Evolutionary conservation across 2,797 vertebrate species (phyloP).

Genomic region (Oryzias dopingdopingensis): DNA sequence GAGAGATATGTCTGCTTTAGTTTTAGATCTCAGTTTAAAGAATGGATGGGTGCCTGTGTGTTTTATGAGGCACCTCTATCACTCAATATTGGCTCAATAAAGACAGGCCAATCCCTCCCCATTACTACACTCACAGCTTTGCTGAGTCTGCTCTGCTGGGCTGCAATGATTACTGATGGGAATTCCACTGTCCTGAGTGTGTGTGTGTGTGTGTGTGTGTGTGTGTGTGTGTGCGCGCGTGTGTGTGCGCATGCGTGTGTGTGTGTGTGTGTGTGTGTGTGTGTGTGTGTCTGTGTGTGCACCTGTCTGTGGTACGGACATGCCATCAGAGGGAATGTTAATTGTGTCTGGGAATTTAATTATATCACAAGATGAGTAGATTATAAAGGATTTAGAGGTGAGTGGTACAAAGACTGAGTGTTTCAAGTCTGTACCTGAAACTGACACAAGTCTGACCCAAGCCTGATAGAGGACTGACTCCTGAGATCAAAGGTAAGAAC

Average conservation of each 20-base stretch:
- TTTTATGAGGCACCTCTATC: constrained; percentile 58
- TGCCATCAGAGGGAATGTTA: constrained; percentile 37
- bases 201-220: constrained; percentile 6
- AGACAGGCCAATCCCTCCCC: constrained; percentile 67
- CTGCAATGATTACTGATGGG: constrained; percentile 71
- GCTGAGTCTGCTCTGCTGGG: constrained; percentile 70
- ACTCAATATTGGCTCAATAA: constrained; percentile 66
- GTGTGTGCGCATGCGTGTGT: constrained; percentile 1
- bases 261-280: constrained; percentile 12
- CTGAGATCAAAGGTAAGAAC: too few relatives aligned
- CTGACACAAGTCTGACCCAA: constrained; percentile 24
- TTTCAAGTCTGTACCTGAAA: constrained; percentile 22
- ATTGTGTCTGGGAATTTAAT: constrained; percentile 53
- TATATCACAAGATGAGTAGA: constrained; percentile 38
- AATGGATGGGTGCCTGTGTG: constrained; percentile 43
- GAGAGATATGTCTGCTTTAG: constrained; percentile 28
- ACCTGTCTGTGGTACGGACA: neutral
- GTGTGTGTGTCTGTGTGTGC: constrained; percentile 13
- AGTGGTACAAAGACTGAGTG: constrained; percentile 5
- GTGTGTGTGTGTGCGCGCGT: constrained; percentile 7
- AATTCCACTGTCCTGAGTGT: constrained; percentile 45
- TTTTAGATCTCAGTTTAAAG: constrained; percentile 29
- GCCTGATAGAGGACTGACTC: constrained; percentile 11
- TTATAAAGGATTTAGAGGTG: constrained; percentile 44
- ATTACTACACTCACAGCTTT: constrained; percentile 59